Evolutionary conservation across 2,113 vertebrate genomes (phyloP), one percentile per base, ranked within the genome.

Genomic region (Acinonyx jubatus): DNA sequence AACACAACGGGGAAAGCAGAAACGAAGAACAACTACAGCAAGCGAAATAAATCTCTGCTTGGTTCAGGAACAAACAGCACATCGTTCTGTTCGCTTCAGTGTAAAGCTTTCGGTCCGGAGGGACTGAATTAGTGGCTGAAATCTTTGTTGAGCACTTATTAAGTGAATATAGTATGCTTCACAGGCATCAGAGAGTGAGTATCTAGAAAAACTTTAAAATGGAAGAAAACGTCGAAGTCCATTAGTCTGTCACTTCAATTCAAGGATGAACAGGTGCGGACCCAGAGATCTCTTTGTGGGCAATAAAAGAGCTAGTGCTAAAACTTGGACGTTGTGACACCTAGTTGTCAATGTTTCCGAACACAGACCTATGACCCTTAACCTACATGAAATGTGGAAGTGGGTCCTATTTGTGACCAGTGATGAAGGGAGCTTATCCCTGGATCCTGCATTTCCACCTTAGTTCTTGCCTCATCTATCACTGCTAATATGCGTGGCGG

Each of bases 21-120:
- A 73, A 82, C 13, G 74, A 90, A 71, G 41, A 92, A 27, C 83
- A 82, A 63, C 36, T 33, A 61, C 87, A 81, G 69, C 96, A 96
- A 94, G 63, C 68, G 91, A 92, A 96, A 63, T 78, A 93, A 96
- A 93, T 83, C 96, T 96, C 79, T 61, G 94, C 63, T 97, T 90
- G 85, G 69, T 74, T 79, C 52, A 61, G 86, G 91, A 83, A 87
- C 66, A 97, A 80, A 79, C 29, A 82, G 16, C 61, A 89, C 81
- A 82, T 9, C 7, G 55, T 38, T 94, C 83, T 87, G 63, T 92
- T 63, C 81, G 31, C 83, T 89, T 52, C 94, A 81, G 61, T 83
- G 79, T 83, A 55, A 91, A 86, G 94, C 38, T 81, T 89, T 76
- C 41, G 11, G 18, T 94, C 45, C 73, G 36, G 33, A 90, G 97